These are phyloP conservation scores for Amyelois transitella DNA, from an alignment of 1,140 invertebrate species.

Conservation along the genomic window DNA sequence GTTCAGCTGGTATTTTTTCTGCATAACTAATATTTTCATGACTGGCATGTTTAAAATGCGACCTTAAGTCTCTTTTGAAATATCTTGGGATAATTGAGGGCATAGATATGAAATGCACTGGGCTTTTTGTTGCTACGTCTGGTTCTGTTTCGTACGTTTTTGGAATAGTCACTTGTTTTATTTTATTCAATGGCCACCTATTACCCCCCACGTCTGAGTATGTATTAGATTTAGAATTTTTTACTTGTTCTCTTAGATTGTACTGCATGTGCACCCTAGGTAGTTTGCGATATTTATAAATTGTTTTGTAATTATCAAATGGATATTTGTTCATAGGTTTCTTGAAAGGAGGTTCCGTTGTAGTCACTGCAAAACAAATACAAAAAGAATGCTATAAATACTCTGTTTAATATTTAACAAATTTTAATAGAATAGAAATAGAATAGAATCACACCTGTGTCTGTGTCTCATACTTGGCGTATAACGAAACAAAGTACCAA, in stretches of 20 bases:
- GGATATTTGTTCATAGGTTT: too few relatives aligned
- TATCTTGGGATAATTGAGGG: constrained; percentile 25
- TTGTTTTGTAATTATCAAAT: constrained; percentile 41
- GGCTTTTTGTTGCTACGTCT: constrained; percentile 14
- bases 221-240: constrained; percentile 38
- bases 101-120: constrained; percentile 11
- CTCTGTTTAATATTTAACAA: too few relatives aligned
- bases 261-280: constrained; percentile 53
- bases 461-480: too few relatives aligned
- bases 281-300: constrained; percentile 44
- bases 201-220: constrained; percentile 42
- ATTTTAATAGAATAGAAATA: too few relatives aligned
- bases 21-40: too few relatives aligned
- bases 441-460: too few relatives aligned
- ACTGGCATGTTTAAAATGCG: too few relatives aligned
- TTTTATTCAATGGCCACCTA: constrained; percentile 45
- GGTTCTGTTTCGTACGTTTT: constrained; percentile 13
- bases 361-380: too few relatives aligned
- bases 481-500: too few relatives aligned
- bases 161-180: constrained; percentile 3
- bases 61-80: constrained; percentile 40
- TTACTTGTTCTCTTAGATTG: constrained; percentile 51
- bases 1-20: too few relatives aligned
- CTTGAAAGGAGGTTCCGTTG: too few relatives aligned
- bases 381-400: too few relatives aligned